These are phyloP conservation scores for Chouioia cunea DNA, from an alignment of 2,888 invertebrate genomes.

Conservation along the genomic window DNA sequence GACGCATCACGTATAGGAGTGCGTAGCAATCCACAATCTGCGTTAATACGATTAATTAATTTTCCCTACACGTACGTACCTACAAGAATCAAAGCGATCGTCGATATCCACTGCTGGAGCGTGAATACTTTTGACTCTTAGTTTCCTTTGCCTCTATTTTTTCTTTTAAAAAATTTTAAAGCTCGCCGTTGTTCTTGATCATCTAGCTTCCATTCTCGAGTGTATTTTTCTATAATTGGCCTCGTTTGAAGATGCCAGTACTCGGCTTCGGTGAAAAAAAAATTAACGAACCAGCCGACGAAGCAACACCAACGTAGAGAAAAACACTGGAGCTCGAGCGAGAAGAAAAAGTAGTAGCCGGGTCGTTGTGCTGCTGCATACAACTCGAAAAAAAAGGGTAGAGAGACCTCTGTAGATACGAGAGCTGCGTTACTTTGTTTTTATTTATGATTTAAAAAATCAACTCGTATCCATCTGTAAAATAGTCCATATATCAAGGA, in stretches of 20 bases:
- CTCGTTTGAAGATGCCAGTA: slow-evolving; percentile 33
- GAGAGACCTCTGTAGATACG: not conserved
- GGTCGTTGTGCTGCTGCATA: not conserved
- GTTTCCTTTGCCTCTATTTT: not conserved
- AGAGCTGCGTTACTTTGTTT: too few relatives aligned
- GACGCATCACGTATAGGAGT: not conserved
- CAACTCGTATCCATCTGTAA: too few relatives aligned
- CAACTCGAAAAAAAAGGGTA: not conserved
- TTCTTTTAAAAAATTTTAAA: slow-evolving; percentile 1
- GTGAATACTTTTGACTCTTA: not conserved
- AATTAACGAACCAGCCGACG: not conserved
- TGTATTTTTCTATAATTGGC: slow-evolving; percentile 43
- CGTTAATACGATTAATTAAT: slow-evolving; percentile 40
- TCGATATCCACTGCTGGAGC: slow-evolving; percentile 38
- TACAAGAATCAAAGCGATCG: slow-evolving; percentile 27
- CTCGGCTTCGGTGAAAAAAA: slow-evolving; percentile 3
- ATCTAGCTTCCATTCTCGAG: slow-evolving; percentile 27
- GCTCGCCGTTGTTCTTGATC: not conserved
- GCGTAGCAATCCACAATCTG: slow-evolving; percentile 1
- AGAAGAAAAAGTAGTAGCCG: not conserved
- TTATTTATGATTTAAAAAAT: too few relatives aligned
- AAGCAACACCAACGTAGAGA: not conserved
- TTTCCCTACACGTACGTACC: slow-evolving; percentile 19
- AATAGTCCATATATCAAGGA: too few relatives aligned
- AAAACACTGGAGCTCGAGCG: not conserved